phyloP scores from a whole-genome alignment of 1,140 invertebrate species.

The Caerostris extrusa region DNA sequence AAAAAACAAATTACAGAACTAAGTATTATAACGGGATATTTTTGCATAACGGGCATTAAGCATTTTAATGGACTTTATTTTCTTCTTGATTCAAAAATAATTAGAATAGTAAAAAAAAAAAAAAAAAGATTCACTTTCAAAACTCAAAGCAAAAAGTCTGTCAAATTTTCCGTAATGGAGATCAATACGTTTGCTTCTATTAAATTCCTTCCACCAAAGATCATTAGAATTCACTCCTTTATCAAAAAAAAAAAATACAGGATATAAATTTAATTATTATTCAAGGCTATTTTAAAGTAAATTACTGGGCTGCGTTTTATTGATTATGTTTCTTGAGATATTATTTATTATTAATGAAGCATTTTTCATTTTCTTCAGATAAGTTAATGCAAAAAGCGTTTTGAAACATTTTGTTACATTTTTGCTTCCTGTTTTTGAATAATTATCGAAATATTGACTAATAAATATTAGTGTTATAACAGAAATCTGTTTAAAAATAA shows the following conservation, averaged over 20 bases:
- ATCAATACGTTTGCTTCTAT: neutral
- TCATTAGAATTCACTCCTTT: constrained; percentile 1
- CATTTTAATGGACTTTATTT: neutral
- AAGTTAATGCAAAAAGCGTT: too few species aligned
- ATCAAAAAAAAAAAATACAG: neutral
- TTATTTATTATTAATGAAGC: neutral
- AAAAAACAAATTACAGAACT: too few species aligned
- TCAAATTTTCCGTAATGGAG: neutral
- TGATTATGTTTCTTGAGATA: neutral
- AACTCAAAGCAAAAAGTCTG: neutral
- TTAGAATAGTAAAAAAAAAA: neutral
- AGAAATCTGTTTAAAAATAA: too few species aligned
- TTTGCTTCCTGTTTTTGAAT: neutral
- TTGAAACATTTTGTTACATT: too few species aligned
- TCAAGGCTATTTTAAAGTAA: neutral
- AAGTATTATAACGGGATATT: too few species aligned
- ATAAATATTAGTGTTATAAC: too few species aligned
- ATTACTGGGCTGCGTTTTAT: neutral
- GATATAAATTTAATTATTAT: constrained; percentile 17
- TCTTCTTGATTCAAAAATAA: neutral
- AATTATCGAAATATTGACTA: too few species aligned
- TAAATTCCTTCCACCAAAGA: neutral
- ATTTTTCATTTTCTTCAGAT: neutral
- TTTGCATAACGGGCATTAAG: neutral
- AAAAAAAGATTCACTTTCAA: neutral